Evolutionary conservation across 2,888 invertebrate species (phyloP).

Genomic region (Germaria angustata): DNA sequence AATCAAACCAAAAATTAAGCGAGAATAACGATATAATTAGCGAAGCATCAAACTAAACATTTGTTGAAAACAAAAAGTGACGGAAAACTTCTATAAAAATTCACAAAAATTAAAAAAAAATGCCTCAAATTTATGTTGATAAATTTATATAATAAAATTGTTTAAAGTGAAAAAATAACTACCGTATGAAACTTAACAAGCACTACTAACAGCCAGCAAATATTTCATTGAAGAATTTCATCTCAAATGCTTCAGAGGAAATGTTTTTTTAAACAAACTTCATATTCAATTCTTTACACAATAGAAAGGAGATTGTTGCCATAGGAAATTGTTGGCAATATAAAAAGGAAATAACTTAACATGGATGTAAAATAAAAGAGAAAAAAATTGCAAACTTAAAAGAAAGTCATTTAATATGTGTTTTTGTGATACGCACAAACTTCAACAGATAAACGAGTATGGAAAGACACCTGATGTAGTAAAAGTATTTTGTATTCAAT

Average conservation of each 20-base stretch:
- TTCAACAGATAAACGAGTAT: background rate
- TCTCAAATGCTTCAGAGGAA: conserved; percentile 4
- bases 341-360: conserved; percentile 47
- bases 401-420: conserved; percentile 12
- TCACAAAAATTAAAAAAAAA: too few species aligned
- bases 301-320: conserved; percentile 9
- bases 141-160: too few species aligned
- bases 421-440: background rate
- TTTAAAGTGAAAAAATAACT: too few species aligned
- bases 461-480: background rate
- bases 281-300: conserved; percentile 16
- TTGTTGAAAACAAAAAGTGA: too few species aligned
- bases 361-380: background rate
- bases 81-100: too few species aligned
- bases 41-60: too few species aligned
- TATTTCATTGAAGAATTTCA: background rate
- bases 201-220: conserved; percentile 13
- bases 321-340: conserved; percentile 48
- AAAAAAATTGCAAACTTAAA: background rate
- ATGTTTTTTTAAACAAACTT: background rate
- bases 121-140: too few species aligned
- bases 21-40: too few species aligned
- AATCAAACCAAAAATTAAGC: too few species aligned
- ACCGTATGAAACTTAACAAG: too few species aligned
- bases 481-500: background rate